Conservation (phyloP, 2,797 vertebrate genomes). For the Carcharodon carcharias region DNA sequence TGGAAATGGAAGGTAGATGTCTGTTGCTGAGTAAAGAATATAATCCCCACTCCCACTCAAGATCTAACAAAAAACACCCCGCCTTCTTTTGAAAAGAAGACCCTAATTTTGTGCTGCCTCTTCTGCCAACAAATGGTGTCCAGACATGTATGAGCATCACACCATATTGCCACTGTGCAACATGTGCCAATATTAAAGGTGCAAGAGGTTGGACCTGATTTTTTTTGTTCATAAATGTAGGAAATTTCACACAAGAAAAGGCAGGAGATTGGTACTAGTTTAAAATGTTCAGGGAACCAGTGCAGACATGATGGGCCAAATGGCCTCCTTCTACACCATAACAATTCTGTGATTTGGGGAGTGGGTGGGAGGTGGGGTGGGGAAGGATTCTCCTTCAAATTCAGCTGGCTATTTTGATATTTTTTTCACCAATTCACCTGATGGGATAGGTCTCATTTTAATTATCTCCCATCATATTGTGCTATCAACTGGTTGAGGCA, state of each 20-base stretch:
- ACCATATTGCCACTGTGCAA: not conserved
- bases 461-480: too few species aligned
- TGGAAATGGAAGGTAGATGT: not conserved
- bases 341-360: too few species aligned
- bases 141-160: not conserved
- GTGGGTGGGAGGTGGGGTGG: too few species aligned
- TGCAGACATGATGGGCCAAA: too few species aligned
- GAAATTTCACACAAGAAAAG: not conserved
- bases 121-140: not conserved
- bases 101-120: not conserved
- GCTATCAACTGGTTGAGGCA: not conserved
- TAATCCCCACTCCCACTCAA: not conserved
- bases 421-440: not conserved
- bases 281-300: too few species aligned
- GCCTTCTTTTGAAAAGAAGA: not conserved
- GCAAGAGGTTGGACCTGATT: not conserved
- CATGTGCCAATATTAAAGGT: not conserved
- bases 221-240: not conserved
- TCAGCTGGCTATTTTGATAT: not conserved
- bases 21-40: not conserved
- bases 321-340: too few species aligned
- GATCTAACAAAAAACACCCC: not conserved
- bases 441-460: not conserved
- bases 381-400: not conserved
- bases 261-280: too few species aligned